A percentile compares a stretch with the other conserved stretches of the same genome.
These are phyloP conservation scores for Bombus superbus DNA, from an alignment of 1,140 invertebrate species.

Conservation along the genomic window DNA sequence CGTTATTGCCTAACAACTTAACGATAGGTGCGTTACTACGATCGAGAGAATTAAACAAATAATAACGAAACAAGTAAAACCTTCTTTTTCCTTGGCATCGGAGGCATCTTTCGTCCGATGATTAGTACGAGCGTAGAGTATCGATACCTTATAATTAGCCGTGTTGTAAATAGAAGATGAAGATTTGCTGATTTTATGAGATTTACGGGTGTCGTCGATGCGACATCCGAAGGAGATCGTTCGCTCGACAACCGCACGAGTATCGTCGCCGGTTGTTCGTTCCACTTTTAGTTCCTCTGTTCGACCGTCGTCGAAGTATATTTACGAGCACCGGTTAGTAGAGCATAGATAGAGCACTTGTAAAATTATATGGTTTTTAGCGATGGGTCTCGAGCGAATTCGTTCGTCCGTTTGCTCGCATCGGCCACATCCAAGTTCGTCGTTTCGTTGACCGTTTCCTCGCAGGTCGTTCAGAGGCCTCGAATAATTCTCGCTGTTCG, in stretches of 20 bases:
- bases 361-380: neutral
- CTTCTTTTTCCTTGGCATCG: slow-evolving; percentile 39
- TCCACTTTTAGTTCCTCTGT: neutral
- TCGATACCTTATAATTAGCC: slow-evolving; percentile 30
- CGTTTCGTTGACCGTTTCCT: slow-evolving; percentile 61
- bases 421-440: slow-evolving; percentile 14
- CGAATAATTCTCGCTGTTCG: slow-evolving; percentile 63
- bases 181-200: slow-evolving; percentile 41
- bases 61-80: neutral
- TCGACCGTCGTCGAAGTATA: neutral
- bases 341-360: neutral
- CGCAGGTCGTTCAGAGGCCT: slow-evolving; percentile 59
- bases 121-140: slow-evolving; percentile 35
- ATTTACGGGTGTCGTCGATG: slow-evolving; percentile 2
- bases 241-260: neutral
- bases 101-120: slow-evolving; percentile 13
- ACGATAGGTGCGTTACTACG: slow-evolving; percentile 54
- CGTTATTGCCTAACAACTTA: slow-evolving; percentile 67
- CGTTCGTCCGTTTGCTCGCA: neutral
- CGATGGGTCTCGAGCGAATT: neutral
- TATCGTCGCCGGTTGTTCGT: neutral
- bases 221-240: neutral
- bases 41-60: slow-evolving; percentile 29
- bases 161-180: slow-evolving; percentile 42
- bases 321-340: slow-evolving; percentile 12